Evolutionary conservation across 2,797 vertebrate species (phyloP).

Genomic region (Myotis daubentonii): DNA sequence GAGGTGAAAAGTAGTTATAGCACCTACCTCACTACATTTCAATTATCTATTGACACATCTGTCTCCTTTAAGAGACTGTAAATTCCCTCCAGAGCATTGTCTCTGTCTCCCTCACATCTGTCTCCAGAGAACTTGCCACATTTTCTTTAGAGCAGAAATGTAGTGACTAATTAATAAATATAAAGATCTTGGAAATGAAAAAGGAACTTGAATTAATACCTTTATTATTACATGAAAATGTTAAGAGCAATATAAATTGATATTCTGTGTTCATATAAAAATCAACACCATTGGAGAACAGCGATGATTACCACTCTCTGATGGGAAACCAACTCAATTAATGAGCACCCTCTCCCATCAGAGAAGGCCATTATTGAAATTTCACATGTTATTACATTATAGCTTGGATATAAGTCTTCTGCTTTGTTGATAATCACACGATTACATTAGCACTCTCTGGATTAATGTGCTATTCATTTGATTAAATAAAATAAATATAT

Average conservation of each 20-base stretch:
- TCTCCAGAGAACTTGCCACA: background rate
- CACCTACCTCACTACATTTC: background rate
- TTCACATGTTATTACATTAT: constrained; percentile 43
- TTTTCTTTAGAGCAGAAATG: background rate
- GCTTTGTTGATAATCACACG: constrained; percentile 44
- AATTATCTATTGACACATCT: background rate
- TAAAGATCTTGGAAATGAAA: constrained; percentile 39
- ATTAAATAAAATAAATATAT: constrained; percentile 67
- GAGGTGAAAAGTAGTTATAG: background rate
- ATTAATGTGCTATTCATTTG: constrained; percentile 63
- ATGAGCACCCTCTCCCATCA: constrained; percentile 38
- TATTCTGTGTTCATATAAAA: constrained; percentile 48
- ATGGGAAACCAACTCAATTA: constrained; percentile 62
- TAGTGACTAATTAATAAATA: background rate
- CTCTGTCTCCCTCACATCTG: background rate
- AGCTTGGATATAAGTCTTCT: constrained; percentile 34
- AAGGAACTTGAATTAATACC: constrained; percentile 35
- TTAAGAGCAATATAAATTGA: constrained; percentile 4
- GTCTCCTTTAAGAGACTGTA: background rate
- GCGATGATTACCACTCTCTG: constrained; percentile 31
- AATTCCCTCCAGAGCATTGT: background rate
- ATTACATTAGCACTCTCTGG: constrained; percentile 52
- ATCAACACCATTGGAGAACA: constrained; percentile 46
- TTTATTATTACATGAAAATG: constrained; percentile 20
- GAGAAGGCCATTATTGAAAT: constrained; percentile 51